Percentiles rank a stretch among this genome's conserved stretches.
These are phyloP conservation scores for Chrysochloris asiatica DNA, from an alignment of 2,113 vertebrate genomes.

Conservation along the genomic window DNA sequence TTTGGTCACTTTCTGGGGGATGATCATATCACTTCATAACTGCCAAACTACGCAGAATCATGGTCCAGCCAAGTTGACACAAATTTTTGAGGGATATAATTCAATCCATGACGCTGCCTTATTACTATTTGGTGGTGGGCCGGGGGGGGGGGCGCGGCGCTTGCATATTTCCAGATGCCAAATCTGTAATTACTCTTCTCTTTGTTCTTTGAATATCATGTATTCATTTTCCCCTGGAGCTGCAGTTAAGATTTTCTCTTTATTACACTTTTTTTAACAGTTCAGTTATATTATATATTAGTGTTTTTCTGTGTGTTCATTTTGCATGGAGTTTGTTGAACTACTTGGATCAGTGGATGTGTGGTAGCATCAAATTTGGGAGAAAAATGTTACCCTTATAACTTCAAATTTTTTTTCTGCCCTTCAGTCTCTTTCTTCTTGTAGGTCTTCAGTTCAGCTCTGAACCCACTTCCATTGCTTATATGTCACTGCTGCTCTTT, in stretches of 20 bases:
- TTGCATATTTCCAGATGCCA: slow-evolving; percentile 46
- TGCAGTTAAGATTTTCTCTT: background rate
- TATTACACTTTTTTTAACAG: no score
- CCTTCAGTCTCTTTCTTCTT: background rate
- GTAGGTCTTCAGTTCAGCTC: background rate
- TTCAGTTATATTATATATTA: background rate
- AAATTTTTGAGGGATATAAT: no score
- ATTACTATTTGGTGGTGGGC: no score
- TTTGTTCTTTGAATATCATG: background rate
- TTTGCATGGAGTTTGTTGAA: background rate
- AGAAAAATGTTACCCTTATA: background rate
- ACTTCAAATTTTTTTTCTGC: background rate
- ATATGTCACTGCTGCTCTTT: background rate
- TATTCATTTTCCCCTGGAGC: background rate
- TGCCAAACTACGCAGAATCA: no score
- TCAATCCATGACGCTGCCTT: no score
- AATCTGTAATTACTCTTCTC: background rate
- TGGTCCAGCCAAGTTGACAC: no score
- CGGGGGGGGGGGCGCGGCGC: no score
- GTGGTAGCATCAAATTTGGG: no score
- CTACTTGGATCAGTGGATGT: background rate
- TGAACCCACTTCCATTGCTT: background rate
- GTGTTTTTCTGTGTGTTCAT: background rate
- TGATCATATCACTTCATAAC: no score
- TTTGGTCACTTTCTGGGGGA: no score